Conservation (phyloP, 1,140 invertebrate genomes). For the Zaprionus taronus region DNA sequence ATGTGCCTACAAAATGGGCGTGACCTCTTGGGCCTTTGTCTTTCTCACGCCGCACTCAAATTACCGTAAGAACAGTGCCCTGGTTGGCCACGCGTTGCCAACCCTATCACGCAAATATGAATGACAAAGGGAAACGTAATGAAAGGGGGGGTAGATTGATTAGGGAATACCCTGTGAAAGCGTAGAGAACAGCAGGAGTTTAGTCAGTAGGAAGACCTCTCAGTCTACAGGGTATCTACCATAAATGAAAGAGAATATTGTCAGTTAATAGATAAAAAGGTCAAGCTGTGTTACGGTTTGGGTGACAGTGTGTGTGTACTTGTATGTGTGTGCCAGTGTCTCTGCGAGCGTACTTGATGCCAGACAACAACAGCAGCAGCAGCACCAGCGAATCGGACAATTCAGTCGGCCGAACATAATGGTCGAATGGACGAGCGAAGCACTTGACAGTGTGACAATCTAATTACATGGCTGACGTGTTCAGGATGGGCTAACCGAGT, state of each 20-base stretch:
- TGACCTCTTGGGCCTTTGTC: conserved; percentile 4
- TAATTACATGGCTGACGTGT: conserved; percentile 78
- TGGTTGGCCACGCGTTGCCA: not conserved
- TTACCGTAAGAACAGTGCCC: conserved; percentile 7
- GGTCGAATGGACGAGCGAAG: conserved; percentile 37
- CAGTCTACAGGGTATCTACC: not conserved
- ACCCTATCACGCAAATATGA: conserved; percentile 1
- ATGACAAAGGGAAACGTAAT: not conserved
- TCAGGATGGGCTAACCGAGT: conserved; percentile 41
- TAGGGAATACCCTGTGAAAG: not conserved
- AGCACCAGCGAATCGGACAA: conserved; percentile 37
- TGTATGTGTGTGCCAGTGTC: not conserved
- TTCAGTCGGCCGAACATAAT: conserved; percentile 56
- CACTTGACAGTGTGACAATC: conserved; percentile 78
- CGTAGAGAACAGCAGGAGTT: not conserved
- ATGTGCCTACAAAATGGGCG: conserved; percentile 18
- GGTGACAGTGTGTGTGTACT: not conserved
- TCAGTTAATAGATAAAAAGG: conserved; percentile 28
- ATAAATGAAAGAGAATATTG: conserved; percentile 4
- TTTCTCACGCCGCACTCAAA: conserved; percentile 23
- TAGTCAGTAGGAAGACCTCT: not conserved
- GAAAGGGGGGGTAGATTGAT: not conserved
- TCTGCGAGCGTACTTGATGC: conserved; percentile 10
- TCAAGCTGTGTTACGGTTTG: not conserved
- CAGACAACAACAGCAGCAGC: conserved; percentile 14